These are phyloP conservation scores for Psix sp. DNA, from an alignment of 1,140 invertebrate genomes.

Conservation along the genomic window DNA sequence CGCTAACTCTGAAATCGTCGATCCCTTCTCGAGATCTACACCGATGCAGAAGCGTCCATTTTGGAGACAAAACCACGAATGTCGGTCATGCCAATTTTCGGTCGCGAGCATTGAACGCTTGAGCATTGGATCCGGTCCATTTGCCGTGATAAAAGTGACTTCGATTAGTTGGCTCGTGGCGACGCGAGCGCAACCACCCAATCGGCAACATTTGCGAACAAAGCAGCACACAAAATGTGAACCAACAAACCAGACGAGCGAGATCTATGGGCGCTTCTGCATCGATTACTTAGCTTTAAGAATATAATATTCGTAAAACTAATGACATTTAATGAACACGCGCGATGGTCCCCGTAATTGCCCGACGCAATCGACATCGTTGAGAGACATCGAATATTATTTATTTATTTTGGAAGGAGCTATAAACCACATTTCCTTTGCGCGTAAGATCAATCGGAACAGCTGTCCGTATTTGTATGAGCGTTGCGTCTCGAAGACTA, in stretches of 20 bases:
- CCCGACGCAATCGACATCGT: constrained; percentile 46
- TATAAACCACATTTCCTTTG: constrained; percentile 14
- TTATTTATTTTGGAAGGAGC: constrained; percentile 39
- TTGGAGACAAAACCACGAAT: constrained; percentile 16
- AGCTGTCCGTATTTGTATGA: constrained; percentile 32
- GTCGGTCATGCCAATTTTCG: too few species aligned
- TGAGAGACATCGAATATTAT: constrained; percentile 52
- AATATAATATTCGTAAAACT: constrained; percentile 64
- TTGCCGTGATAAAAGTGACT: too few species aligned
- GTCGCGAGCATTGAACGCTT: too few species aligned
- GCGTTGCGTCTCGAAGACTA: constrained; percentile 36
- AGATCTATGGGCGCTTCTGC: constrained; percentile 49
- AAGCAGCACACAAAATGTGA: too few species aligned
- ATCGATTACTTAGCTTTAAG: constrained; percentile 63
- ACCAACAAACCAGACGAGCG: too few species aligned
- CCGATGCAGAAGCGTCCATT: constrained; percentile 44
- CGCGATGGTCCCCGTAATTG: constrained; percentile 59
- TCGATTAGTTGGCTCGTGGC: too few species aligned
- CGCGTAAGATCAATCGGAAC: constrained; percentile 30
- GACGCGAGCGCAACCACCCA: too few species aligned
- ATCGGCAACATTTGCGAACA: background rate
- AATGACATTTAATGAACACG: constrained; percentile 60
- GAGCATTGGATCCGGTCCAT: too few species aligned
- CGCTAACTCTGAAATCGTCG: constrained; percentile 24
- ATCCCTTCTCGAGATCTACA: constrained; percentile 34